Evolutionary conservation across 1,140 invertebrate genomes (phyloP), one percentile per base, ranked within the genome.

Genomic region (Metaphire vulgaris): DNA sequence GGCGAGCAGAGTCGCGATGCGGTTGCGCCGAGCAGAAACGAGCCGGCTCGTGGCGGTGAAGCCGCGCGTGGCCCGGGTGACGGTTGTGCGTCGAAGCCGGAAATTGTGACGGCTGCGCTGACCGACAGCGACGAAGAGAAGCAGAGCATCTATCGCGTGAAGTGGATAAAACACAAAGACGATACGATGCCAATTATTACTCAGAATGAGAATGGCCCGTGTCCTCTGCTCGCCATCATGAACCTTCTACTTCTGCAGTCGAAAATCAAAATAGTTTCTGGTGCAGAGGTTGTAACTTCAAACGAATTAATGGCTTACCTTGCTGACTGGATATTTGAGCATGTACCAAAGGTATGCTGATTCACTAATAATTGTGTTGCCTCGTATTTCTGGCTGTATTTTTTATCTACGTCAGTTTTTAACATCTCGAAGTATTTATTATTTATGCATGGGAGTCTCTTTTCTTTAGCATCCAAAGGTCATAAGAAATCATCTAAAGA

Each of bases 121-220:
- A 76, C 21, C 72, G 79, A 72, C 81, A 79, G 1, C 31, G 12
- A 68, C 31, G 67, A 68, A 6, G 67, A 68, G 28, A 68, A 68
- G 26, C 71, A 77, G 33, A 75, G 72, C 33, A 77, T 83, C 15
- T 88, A 89, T 80, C 85, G 88, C 75, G 82, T 89, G 29, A 89
- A 89, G 78, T 88, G 87, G 85, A 87, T 88, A n/a, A 82, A 82
- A 28, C 88, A 85, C 80, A 86, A 87, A 33, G 82, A 82, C 28
- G 83, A 79, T 56, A 84, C 84, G 77, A 82, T 86, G n/a, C 87
- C 88, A 15, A 88, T 90, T 74, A 86, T 90, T 15, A 89, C 88
- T 15, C 89, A 90, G 81, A 90, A 90, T 83, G 88, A 88, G 75
- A 90, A 90, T 86, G 89, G 89, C n/a, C 89, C 89, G 0, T 90